phyloP scores from a whole-genome alignment of 2,888 invertebrate genomes.

The Camponotus fellah region DNA sequence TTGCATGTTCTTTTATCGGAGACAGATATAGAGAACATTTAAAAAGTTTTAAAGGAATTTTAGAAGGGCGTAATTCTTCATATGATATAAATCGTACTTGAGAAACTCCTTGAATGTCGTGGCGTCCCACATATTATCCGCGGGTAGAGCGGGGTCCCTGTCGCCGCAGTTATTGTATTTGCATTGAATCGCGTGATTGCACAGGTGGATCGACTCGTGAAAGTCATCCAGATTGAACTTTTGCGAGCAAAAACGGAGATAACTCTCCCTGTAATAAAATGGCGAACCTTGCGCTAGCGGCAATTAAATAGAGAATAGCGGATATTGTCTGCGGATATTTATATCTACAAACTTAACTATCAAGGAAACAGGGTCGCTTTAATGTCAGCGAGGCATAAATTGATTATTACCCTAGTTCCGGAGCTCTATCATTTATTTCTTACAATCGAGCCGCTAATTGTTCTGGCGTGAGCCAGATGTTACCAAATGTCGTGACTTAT shows the following conservation, averaged over 20 bases:
- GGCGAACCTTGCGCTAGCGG: slow-evolving; percentile 38
- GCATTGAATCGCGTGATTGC: slow-evolving; percentile 97
- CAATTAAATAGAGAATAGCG: slow-evolving; percentile 59
- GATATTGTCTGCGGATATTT: slow-evolving; percentile 52
- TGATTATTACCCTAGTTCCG: slow-evolving; percentile 47
- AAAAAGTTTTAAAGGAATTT: background rate
- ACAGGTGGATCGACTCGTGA: slow-evolving; percentile 97
- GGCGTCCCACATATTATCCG: slow-evolving; percentile 98
- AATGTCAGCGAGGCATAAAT: slow-evolving; percentile 30
- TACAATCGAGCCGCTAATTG: slow-evolving; percentile 25
- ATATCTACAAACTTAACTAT: slow-evolving; percentile 36
- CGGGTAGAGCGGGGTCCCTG: slow-evolving; percentile 92
- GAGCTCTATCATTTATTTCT: slow-evolving; percentile 26
- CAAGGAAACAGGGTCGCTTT: slow-evolving; percentile 3
- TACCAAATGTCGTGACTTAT: slow-evolving; percentile 44
- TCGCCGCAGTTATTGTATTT: slow-evolving; percentile 92
- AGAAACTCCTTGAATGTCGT: slow-evolving; percentile 90
- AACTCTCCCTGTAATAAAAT: slow-evolving; percentile 91
- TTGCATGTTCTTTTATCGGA: background rate
- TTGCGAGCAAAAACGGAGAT: slow-evolving; percentile 96
- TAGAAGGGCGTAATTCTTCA: background rate
- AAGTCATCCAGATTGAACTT: slow-evolving; percentile 94
- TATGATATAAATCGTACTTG: slow-evolving; percentile 74
- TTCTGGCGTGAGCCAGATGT: slow-evolving; percentile 31
- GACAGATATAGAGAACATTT: background rate